Base-by-base conservation (phyloP, 2,888 invertebrate species). In the Tiliacea aurago region DNA sequence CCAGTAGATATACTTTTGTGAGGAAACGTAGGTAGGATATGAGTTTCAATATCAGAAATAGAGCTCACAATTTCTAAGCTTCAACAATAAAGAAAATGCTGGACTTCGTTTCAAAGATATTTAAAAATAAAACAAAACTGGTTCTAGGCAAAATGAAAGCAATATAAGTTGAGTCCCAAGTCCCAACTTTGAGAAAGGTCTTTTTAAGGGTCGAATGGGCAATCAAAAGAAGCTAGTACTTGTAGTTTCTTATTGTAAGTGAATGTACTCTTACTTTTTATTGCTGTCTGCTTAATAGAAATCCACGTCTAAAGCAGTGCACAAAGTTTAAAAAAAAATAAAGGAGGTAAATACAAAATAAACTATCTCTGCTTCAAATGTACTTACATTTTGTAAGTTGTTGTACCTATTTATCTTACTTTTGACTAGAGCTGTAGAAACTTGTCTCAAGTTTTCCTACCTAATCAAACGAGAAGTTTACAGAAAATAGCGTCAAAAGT, bases 391-490 rank as follows among this genome's bases (percentile, higher is more conserved):
- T 73, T 76, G 82, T 73, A 76, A 86, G 68, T 83, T 78, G 77
- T 77, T 85, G 78, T 84, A 83, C 62, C 70, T 88, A 89, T 90
- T 89, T 89, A 89, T 86, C 86, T 87, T 87, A 83, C 79, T 87
- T 83, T 83, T 83, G 83, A 87, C 81, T 82, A 82, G 83, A 88
- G 84, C 84, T 84, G 80, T 73, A 78, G 78, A 87, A 89, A 88
- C 85, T 86, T 83, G 83, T 81, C 84, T 81, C 74, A 90, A 94
- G 90, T 91, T 93, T 90, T 86, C 83, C 87, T 88, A 91, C 91
- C 93, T 93, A 94, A 95, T 95, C 95, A 94, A 91, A 93, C 90
- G 89, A 84, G 86, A 92, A 94, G 90, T 94, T 93, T 87, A 86
- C 87, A 90, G 93, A 93, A 94, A 94, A 94, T 93, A 92, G 91